Percentiles rank a stretch among this genome's conserved stretches.
phyloP scores from a whole-genome alignment of 2,888 invertebrate genomes.

The Onthophagus sagittarius region DNA sequence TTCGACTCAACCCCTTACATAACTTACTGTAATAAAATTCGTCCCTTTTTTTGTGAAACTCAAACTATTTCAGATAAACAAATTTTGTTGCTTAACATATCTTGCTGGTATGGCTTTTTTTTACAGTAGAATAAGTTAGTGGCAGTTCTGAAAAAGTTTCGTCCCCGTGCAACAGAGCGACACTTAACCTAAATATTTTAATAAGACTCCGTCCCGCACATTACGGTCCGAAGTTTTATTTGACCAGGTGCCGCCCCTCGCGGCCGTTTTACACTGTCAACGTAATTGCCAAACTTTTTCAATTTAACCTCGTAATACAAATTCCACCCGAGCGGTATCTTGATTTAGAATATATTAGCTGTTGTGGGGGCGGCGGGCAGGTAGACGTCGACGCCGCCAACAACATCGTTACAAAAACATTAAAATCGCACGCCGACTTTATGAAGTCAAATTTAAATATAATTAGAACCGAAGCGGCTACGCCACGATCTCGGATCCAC shows the following conservation, averaged over 20 bases:
- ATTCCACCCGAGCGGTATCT: constrained; percentile 14
- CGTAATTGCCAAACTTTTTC: constrained; percentile 40
- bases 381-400: background rate
- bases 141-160: background rate
- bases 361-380: background rate
- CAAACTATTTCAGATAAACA: background rate
- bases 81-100: background rate
- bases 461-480: background rate
- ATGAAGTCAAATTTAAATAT: constrained; percentile 13
- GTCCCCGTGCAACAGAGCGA: background rate
- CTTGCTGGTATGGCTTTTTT: background rate
- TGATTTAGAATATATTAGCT: constrained; percentile 8
- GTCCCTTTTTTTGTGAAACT: background rate
- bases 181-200: constrained; percentile 10
- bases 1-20: background rate
- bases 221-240: constrained; percentile 16
- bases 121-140: background rate
- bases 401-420: constrained; percentile 14
- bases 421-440: constrained; percentile 4
- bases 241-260: constrained; percentile 18
- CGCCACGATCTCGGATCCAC: background rate
- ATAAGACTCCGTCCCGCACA: constrained; percentile 4
- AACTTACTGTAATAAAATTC: background rate
- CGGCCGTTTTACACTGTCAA: constrained; percentile 23
- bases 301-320: constrained; percentile 34